phyloP scores from a whole-genome alignment of 2,797 vertebrate genomes.

The Coregonus sp. region DNA sequence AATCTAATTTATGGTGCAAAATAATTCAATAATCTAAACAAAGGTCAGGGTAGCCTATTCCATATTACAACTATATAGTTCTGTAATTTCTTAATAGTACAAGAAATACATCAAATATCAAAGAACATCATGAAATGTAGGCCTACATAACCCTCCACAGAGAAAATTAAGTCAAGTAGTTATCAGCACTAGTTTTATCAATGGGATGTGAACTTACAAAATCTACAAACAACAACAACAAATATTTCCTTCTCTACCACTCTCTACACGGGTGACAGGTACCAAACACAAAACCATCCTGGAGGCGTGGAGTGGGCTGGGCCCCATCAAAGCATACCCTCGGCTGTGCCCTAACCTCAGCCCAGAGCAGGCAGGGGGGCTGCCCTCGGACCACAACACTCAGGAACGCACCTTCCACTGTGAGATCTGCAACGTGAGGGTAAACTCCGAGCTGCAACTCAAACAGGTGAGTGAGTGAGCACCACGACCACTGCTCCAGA shows the following conservation, averaged over 20 bases:
- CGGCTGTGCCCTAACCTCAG: conserved; percentile 83
- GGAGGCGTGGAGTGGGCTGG: conserved; percentile 90
- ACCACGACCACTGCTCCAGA: background rate
- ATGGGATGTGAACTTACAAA: background rate
- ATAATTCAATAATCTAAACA: background rate
- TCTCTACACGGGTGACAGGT: conserved; percentile 71
- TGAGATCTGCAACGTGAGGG: conserved; percentile 91
- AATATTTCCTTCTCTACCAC: background rate
- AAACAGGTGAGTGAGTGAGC: conserved; percentile 79
- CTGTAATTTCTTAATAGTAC: background rate
- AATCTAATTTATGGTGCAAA: too few species aligned
- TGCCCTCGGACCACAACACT: conserved; percentile 80
- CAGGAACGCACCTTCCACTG: conserved; percentile 97
- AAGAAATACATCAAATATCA: background rate
- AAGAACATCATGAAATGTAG: background rate
- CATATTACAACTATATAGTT: background rate
- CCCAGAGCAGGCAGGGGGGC: conserved; percentile 76
- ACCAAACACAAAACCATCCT: conserved; percentile 97
- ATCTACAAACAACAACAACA: background rate
- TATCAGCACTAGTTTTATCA: too few species aligned
- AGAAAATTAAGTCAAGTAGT: background rate
- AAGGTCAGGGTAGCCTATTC: background rate
- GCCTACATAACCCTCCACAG: background rate
- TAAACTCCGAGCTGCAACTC: conserved; percentile 89
- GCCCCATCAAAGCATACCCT: conserved; percentile 92